Evolutionary conservation across 1,140 invertebrate species (phyloP), one percentile per base, ranked within the genome.

Genomic region (Vollenhovia emeryi): DNA sequence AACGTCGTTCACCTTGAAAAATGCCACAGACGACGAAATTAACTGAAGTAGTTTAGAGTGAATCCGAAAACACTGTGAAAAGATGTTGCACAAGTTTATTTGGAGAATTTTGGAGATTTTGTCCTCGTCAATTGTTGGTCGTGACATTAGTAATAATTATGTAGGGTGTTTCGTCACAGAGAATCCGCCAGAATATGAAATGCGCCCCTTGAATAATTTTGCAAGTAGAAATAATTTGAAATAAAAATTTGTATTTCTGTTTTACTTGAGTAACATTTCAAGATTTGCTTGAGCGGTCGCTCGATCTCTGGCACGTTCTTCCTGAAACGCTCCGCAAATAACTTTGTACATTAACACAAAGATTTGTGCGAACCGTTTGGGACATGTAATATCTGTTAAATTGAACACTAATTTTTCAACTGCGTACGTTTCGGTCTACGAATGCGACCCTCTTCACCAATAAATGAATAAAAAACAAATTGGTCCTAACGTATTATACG

Each of bases 301-400:
- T 36, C 18, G 24, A 57, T n/a, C 8, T 80, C 48, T 71, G n/a
- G 62, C 15, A 50, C 50, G 24, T 79, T 79, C 62, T 79, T 40
- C 45, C 30, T 68, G 27, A 36, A 40, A 79, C 21, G 33, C 33
- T 40, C 48, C 30, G 15, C 84, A 90, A n/a, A n/a, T 79, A 59
- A 86, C 40, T 45, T 36, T 91, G 90, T 91, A 91, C 84, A 91
- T 91, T n/a, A n/a, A n/a, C n/a, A n/a, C n/a, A n/a, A n/a, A n/a
- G n/a, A n/a, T n/a, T n/a, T n/a, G n/a, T n/a, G n/a, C n/a, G n/a
- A n/a, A n/a, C n/a, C n/a, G n/a, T n/a, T n/a, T n/a, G n/a, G n/a
- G n/a, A n/a, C n/a, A n/a, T n/a, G n/a, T n/a, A n/a, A n/a, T n/a
- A n/a, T n/a, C n/a, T n/a, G n/a, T n/a, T n/a, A n/a, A n/a, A n/a